Conservation (phyloP, 2,888 invertebrate species). For the Danaus chrysippus region DNA sequence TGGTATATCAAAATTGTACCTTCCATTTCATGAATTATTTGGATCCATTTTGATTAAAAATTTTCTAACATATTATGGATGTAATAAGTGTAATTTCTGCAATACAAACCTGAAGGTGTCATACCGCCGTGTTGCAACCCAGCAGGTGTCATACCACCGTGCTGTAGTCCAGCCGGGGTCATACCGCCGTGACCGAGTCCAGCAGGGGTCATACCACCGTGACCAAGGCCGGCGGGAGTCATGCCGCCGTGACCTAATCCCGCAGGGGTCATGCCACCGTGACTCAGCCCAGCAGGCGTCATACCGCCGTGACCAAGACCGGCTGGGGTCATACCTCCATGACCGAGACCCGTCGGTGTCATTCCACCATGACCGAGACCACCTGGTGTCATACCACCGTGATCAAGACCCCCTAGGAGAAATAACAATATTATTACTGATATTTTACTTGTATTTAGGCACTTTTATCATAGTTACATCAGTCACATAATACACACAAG, state of each 20-base stretch:
- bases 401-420: conserved; percentile 17
- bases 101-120: conserved; percentile 45
- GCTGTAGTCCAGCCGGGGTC: conserved; percentile 59
- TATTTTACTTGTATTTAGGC: too few species aligned
- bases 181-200: conserved; percentile 45
- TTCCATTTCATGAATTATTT: too few species aligned
- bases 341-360: conserved; percentile 50
- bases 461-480: too few species aligned
- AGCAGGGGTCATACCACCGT: conserved; percentile 42
- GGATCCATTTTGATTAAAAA: background rate
- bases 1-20: too few species aligned
- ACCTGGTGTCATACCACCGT: conserved; percentile 32
- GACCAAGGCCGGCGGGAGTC: conserved; percentile 45
- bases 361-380: conserved; percentile 27
- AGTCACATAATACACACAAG: too few species aligned
- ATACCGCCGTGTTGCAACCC: conserved; percentile 57
- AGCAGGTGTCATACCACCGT: conserved; percentile 63
- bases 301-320: conserved; percentile 25
- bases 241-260: conserved; percentile 66
- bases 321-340: conserved; percentile 55
- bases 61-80: background rate
- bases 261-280: conserved; percentile 28
- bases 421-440: background rate
- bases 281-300: conserved; percentile 31
- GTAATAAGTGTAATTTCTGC: background rate